Percentiles rank a stretch among this genome's conserved stretches.
Conservation (phyloP, 1,140 invertebrate genomes). For the Tachypleus tridentatus region DNA sequence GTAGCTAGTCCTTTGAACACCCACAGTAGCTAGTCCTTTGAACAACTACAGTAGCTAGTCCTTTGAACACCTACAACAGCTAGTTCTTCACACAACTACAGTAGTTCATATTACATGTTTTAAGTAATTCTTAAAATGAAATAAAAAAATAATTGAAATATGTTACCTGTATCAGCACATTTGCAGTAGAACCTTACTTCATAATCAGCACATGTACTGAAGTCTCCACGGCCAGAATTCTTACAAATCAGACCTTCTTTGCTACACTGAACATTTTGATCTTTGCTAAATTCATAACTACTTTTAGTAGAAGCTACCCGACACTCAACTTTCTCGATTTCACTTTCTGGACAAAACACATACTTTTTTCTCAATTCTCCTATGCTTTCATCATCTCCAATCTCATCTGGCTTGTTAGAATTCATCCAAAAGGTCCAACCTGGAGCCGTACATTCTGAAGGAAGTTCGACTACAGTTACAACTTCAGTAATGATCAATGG, state of each 20-base stretch:
- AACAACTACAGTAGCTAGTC: no score
- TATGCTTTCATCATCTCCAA: constrained; percentile 32
- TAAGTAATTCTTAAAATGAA: no score
- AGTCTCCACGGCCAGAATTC: not conserved
- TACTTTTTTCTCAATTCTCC: constrained; percentile 28
- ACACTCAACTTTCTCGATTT: constrained; percentile 30
- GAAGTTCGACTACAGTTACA: not conserved
- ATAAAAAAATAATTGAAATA: no score
- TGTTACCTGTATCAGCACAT: constrained; percentile 19
- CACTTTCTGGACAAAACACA: constrained; percentile 25
- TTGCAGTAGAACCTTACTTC: constrained; percentile 33
- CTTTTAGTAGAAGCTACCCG: constrained; percentile 20
- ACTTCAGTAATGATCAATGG: not conserved
- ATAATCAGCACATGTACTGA: constrained; percentile 31
- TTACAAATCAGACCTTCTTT: constrained; percentile 25
- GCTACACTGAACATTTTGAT: constrained; percentile 27
- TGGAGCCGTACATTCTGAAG: constrained; percentile 1
- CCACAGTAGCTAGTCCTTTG: no score
- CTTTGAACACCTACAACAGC: no score
- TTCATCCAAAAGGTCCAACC: constrained; percentile 38
- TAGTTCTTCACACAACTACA: no score
- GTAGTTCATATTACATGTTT: no score
- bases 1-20: no score
- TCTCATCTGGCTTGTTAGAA: constrained; percentile 26
- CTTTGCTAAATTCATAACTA: constrained; percentile 16